Evolutionary conservation across 30 jellyfish, hydroid and myxozoan species (phyloP), one percentile per base, ranked within the genome.

Genomic region (Sanderia malayensis): DNA sequence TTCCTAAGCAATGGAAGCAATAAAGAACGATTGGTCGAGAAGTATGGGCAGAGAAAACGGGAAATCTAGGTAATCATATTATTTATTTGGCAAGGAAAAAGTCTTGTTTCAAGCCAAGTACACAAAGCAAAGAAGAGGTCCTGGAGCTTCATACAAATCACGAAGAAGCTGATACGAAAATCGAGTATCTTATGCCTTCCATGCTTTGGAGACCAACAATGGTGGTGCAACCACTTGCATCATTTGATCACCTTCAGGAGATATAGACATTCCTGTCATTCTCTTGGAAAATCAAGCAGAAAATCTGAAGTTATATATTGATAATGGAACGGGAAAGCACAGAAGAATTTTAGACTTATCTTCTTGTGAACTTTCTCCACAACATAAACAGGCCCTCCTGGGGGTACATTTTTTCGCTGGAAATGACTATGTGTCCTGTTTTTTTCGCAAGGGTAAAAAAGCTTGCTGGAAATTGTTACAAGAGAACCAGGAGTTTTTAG

Each of bases 261-360:
- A 67, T 41, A 67, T 22, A 67, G 79, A 67, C 79, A 67, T 67
- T 13, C 70, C 65, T 0, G 26, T 67, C 26, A 67, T 67, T 67
- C 65, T 67, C 31, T 41, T 67, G 13, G 79, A 33, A 31, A 67
- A 67, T 67, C 41, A 44, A 67, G 37, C 0, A 0, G 41, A 1
- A 67, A 67, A 67, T 41, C 65, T 67, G 65, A 1, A 67, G 1
- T 1, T 67, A 13, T 41, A 13, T 31, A 67, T 67, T 29, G 79
- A 67, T 13, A 29, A 31, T 33, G 79, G 75, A 27, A 25, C 58
- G 22, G 75, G 61, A 7, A 55, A 24, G 19, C 15, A 18, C 67
- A 55, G 19, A 18, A 55, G 19, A 18, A 7, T 4, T 3, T 55
- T 55, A 55, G 67, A 55, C 67, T 10, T 55, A 4, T 4, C 19